Evolutionary conservation across 1,140 invertebrate genomes (phyloP), one percentile per base, ranked within the genome.

Genomic region (Fopius arisanus): DNA sequence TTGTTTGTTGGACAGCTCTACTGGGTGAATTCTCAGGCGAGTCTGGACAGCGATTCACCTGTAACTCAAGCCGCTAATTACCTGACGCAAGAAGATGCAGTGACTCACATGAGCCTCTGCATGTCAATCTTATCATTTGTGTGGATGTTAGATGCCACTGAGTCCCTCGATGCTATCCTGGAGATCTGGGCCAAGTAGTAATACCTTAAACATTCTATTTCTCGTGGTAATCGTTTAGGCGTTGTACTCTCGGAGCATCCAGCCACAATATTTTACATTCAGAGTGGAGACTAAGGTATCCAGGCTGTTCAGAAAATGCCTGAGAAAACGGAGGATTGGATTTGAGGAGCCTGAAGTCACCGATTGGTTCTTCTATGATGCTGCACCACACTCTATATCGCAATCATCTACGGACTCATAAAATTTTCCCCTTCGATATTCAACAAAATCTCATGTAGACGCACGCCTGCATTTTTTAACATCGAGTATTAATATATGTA

Each of bases 121-220:
- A 70, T 84, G 16, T 80, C 87, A 0, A 59, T 87, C n/a, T 70
- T 88, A 7, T 83, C 85, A 0, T 87, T 88, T n/a, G 73, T 87
- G 0, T 88, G 87, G 87, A 88, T 88, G 87, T 67, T 88, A 40
- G 87, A 88, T 19, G 87, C 87, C 0, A 88, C 87, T 1, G 87
- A 88, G 72, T 84, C 82, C 0, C 71, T 88, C 12, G 85, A 87
- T 33, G 80, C 82, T 3, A 81, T 88, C 43, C 72, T 84, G 41
- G 86, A 88, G 12, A 73, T 78, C 37, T 81, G 84, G 81, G 70
- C 75, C 77, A 86, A 87, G 81, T 86, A 87, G 79, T 86, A 84
- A 79, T 65, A 62, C 19, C n/a, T 76, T 73, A 77, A 19, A 68
- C 3, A 63, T 33, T 29, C 23, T 31, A 31, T 37, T 28, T 41